Percentiles rank a stretch among this genome's conserved stretches.
These are phyloP conservation scores for Romanogobio albipinnatus DNA, from an alignment of 2,113 vertebrate genomes.

Conservation along the genomic window DNA sequence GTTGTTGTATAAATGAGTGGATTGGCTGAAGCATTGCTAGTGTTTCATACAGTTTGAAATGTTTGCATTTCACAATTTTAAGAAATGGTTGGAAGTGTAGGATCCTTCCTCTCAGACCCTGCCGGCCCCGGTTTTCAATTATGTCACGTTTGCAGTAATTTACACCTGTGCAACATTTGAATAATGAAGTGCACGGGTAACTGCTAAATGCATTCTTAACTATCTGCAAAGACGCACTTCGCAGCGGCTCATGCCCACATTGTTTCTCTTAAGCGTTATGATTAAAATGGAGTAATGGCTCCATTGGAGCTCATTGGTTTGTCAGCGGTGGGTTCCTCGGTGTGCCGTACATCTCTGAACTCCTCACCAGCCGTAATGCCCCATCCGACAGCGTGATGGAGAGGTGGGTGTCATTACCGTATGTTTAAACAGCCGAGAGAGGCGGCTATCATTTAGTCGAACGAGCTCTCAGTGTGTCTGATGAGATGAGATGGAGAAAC, in stretches of 20 bases:
- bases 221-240: conserved; percentile 84
- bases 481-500: conserved; percentile 86
- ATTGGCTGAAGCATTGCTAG: not conserved
- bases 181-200: conserved; percentile 64
- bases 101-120: conserved; percentile 7
- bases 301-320: conserved; percentile 82
- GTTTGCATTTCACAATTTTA: not conserved
- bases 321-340: conserved; percentile 82
- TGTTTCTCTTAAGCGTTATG: conserved; percentile 87
- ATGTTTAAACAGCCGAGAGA: conserved; percentile 86
- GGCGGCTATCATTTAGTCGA: conserved; percentile 90
- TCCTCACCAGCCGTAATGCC: conserved; percentile 84
- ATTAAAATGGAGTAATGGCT: conserved; percentile 91
- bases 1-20: not conserved
- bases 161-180: conserved; percentile 58
- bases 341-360: conserved; percentile 88
- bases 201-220: conserved; percentile 83
- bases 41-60: not conserved
- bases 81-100: not conserved
- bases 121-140: conserved; percentile 51
- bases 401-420: conserved; percentile 88
- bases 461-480: conserved; percentile 94
- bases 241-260: conserved; percentile 86
- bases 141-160: conserved; percentile 56
- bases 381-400: conserved; percentile 90